Evolutionary conservation across 2,888 invertebrate species (phyloP), one percentile per base, ranked within the genome.

Genomic region (Meloe dianella): DNA sequence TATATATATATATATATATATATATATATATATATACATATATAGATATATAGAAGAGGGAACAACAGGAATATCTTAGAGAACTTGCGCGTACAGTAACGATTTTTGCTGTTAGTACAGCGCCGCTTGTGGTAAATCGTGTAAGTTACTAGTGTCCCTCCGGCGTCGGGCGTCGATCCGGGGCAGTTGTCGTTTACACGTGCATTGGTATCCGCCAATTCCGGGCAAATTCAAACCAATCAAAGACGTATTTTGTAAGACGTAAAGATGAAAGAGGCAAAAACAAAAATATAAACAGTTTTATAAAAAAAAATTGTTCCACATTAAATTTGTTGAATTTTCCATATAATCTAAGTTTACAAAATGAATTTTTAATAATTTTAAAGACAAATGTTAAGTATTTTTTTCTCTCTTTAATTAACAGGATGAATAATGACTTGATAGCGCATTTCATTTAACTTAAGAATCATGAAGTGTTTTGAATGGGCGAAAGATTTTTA

Each of bases 21-120:
- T 32, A 10, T 7, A 32, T 9, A 32, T n/a, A 32, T 7, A 7
- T 7, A 32, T 27, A 27, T 27, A 32, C 9, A 32, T 32, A 10
- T 7, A 32, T 9, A 32, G 12, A 12, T 22, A 54, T 1, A 54
- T 0, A 10, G 1, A 51, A 51, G 47, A 20, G 54, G 22, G 24
- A 24, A 54, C 60, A 63, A 27, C 20, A 47, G 57, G 54, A 24
- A 54, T 61, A 63, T 69, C 69, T 67, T 67, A 75, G 63, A 66
- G 71, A 71, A 71, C 82, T 78, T 83, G 83, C 83, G 83, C 82
- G 81, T 73, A 79, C 76, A 80, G 81, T 83, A 83, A 83, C 81
- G 83, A 83, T 83, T 83, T 83, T 83, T 81, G 81, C 77, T 73
- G 71, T 71, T 71, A 59, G 24, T 69, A 58, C 72, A 69, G 75